Percentiles rank a stretch among this genome's conserved stretches.
phyloP scores from a whole-genome alignment of 1,140 invertebrate genomes.

The Oscheius sp. region DNA sequence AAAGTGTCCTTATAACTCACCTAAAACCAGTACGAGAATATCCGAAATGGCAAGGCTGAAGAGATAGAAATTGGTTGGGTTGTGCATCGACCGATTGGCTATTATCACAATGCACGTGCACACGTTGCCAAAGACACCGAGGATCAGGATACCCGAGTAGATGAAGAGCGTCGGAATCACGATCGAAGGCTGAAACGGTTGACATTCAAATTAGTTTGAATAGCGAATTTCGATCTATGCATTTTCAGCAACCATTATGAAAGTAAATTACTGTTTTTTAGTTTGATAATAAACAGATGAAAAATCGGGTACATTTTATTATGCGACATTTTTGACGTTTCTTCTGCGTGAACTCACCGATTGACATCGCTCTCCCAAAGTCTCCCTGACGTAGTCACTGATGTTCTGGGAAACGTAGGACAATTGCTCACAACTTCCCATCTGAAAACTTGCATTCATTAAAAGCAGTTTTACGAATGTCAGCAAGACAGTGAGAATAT shows the following conservation, averaged over 20 bases:
- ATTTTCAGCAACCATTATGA: not conserved
- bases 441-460: too few relatives aligned
- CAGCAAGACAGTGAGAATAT: too few relatives aligned
- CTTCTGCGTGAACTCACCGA: slow-evolving; percentile 25
- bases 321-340: not conserved
- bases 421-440: not conserved
- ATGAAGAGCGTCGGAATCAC: slow-evolving; percentile 52
- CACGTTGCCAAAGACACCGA: slow-evolving; percentile 75
- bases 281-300: not conserved
- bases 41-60: slow-evolving; percentile 89
- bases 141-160: slow-evolving; percentile 31
- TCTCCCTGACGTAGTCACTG: slow-evolving; percentile 41
- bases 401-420: slow-evolving; percentile 4
- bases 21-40: slow-evolving; percentile 73
- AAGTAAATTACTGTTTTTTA: slow-evolving; percentile 17
- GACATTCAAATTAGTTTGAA: not conserved
- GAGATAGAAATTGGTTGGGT: slow-evolving; percentile 83
- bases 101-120: slow-evolving; percentile 88
- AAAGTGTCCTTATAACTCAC: slow-evolving; percentile 46
- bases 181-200: slow-evolving; percentile 40
- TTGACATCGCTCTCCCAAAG: slow-evolving; percentile 48
- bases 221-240: slow-evolving; percentile 4
- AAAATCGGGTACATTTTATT: slow-evolving; percentile 36
- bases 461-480: too few relatives aligned
- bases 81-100: slow-evolving; percentile 86